A percentile compares a stretch with the other conserved stretches of the same genome.
These are phyloP conservation scores for Tupiocoris notatus DNA, from an alignment of 2,888 invertebrate genomes.

Conservation along the genomic window DNA sequence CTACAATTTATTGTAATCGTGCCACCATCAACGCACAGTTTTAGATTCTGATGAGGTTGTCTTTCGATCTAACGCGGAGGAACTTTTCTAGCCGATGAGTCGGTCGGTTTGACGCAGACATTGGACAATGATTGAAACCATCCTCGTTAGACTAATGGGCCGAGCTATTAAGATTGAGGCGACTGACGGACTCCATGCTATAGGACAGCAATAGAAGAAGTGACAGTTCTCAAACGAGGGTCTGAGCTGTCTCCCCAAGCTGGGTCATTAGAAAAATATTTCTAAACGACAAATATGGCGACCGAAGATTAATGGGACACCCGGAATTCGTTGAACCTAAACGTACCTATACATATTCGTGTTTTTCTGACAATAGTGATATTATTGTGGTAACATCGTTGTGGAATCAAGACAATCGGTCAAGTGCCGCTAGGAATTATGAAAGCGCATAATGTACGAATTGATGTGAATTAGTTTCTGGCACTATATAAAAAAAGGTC, in stretches of 20 bases:
- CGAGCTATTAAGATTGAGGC: conserved; percentile 26
- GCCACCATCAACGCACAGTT: too few relatives aligned
- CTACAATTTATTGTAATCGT: too few relatives aligned
- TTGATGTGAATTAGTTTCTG: too few relatives aligned
- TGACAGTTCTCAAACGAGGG: neutral
- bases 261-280: conserved; percentile 23
- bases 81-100: neutral
- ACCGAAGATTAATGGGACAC: neutral
- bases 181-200: neutral
- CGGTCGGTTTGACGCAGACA: neutral
- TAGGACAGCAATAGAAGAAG: neutral
- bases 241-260: neutral
- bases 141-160: conserved; percentile 35
- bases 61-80: neutral
- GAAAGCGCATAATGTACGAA: too few relatives aligned
- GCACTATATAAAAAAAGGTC: too few relatives aligned
- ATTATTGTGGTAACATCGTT: too few relatives aligned
- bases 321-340: neutral
- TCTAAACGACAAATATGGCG: conserved; percentile 16
- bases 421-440: too few relatives aligned
- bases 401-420: too few relatives aligned
- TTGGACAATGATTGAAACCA: conserved; percentile 29
- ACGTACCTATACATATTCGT: neutral
- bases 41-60: too few relatives aligned
- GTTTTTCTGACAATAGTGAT: too few relatives aligned